These are phyloP conservation scores for Uloborus plumipes DNA, from an alignment of 2,888 invertebrate genomes.

Conservation along the genomic window DNA sequence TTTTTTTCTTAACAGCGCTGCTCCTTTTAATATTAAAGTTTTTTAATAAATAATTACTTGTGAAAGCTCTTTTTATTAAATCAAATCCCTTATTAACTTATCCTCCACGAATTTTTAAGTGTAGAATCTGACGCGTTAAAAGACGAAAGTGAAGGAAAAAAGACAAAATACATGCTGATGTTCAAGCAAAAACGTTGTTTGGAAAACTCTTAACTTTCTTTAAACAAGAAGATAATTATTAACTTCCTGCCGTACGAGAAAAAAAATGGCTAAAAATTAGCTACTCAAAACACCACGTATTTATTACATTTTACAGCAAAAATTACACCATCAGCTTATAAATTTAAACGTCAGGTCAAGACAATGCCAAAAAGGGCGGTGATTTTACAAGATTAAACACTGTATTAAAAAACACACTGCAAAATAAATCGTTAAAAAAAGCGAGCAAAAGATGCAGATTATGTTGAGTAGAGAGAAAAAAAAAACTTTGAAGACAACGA, in stretches of 20 bases:
- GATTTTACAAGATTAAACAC: slow-evolving; percentile 60
- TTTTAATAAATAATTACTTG: slow-evolving; percentile 50
- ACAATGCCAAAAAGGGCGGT: slow-evolving; percentile 23
- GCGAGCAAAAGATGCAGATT: background rate
- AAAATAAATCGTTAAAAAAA: slow-evolving; percentile 16
- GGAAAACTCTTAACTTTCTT: slow-evolving; percentile 22
- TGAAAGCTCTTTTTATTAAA: slow-evolving; percentile 57
- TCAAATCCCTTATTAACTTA: slow-evolving; percentile 47
- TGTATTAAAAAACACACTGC: slow-evolving; percentile 1
- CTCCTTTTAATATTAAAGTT: slow-evolving; percentile 15
- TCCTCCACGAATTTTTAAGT: slow-evolving; percentile 24
- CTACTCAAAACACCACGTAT: slow-evolving; percentile 47
- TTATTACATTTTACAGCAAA: slow-evolving; percentile 57
- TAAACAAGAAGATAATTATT: slow-evolving; percentile 53
- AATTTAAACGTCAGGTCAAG: slow-evolving; percentile 41
- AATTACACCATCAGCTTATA: slow-evolving; percentile 50
- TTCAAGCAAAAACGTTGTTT: background rate
- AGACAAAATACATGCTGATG: background rate
- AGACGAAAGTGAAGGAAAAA: slow-evolving; percentile 2
- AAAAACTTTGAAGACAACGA: slow-evolving; percentile 12
- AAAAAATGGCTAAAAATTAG: slow-evolving; percentile 56
- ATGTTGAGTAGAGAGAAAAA: slow-evolving; percentile 17
- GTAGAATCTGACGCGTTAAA: slow-evolving; percentile 30
- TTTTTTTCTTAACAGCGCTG: background rate
- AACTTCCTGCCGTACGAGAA: slow-evolving; percentile 23